Conservation (phyloP, 2,888 invertebrate genomes). For the Hoplodrina ambigua region DNA sequence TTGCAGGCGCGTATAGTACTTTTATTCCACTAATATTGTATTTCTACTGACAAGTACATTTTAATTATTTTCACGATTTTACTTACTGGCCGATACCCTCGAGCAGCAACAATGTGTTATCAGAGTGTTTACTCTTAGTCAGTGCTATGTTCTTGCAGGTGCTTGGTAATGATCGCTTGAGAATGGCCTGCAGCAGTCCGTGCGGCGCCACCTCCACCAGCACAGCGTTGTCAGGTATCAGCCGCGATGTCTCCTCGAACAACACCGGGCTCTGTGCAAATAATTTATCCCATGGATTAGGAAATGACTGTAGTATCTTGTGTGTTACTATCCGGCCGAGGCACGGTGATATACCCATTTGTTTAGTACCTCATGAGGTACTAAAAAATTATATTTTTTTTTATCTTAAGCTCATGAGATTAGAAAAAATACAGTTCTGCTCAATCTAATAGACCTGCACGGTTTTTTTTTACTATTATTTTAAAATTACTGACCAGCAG, state of each 20-base stretch:
- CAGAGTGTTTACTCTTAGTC: slow-evolving; percentile 92
- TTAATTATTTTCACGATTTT: not conserved
- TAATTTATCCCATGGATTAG: not conserved
- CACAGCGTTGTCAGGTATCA: not conserved
- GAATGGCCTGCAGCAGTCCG: slow-evolving; percentile 92
- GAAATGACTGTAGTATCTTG: too few species aligned
- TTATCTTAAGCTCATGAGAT: too few species aligned
- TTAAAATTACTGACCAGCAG: slow-evolving; percentile 86
- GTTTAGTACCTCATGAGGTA: too few species aligned
- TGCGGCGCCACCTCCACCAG: slow-evolving; percentile 96
- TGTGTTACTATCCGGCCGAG: too few species aligned
- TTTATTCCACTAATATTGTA: too few species aligned
- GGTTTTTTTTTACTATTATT: too few species aligned
- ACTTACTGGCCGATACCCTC: not conserved
- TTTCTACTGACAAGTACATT: too few species aligned
- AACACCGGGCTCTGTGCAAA: not conserved
- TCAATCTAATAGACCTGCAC: too few species aligned
- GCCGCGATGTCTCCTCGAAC: not conserved
- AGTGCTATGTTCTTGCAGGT: slow-evolving; percentile 93
- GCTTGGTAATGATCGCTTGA: slow-evolving; percentile 92
- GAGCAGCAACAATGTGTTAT: slow-evolving; percentile 66
- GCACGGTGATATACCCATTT: too few species aligned
- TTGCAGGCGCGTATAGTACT: too few species aligned
- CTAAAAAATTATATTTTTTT: too few species aligned
- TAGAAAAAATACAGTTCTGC: too few species aligned